Percentiles rank a stretch among this genome's conserved stretches.
Evolutionary conservation across 2,888 invertebrate species (phyloP).

Genomic region (Heliconius erato): DNA sequence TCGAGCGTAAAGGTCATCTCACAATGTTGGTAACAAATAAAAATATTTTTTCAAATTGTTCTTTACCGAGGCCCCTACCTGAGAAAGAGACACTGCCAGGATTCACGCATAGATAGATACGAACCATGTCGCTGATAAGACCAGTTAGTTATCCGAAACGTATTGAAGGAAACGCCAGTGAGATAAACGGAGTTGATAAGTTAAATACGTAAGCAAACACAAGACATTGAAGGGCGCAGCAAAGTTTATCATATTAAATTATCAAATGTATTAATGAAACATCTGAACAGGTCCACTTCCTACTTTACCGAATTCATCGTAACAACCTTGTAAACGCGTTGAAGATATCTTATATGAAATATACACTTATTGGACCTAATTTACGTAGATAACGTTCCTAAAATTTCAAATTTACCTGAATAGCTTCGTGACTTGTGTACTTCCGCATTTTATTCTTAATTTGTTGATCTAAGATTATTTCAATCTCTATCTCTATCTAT

Average conservation of each 20-base stretch:
- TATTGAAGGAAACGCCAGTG: slow-evolving; percentile 61
- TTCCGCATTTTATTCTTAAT: slow-evolving; percentile 6
- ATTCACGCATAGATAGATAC: slow-evolving; percentile 31
- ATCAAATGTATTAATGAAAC: slow-evolving; percentile 18
- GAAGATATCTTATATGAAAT: slow-evolving; percentile 26
- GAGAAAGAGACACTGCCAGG: slow-evolving; percentile 9
- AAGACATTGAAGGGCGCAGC: slow-evolving; percentile 41
- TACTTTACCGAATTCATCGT: slow-evolving; percentile 33
- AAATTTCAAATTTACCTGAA: neutral
- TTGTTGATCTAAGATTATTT: neutral
- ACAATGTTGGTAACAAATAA: slow-evolving; percentile 67
- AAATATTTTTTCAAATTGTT: slow-evolving; percentile 64
- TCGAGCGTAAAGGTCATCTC: slow-evolving; percentile 78
- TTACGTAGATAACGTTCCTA: neutral
- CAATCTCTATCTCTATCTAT: no score
- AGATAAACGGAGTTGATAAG: slow-evolving; percentile 58
- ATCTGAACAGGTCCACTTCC: slow-evolving; percentile 40
- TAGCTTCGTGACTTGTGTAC: neutral
- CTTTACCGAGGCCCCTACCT: slow-evolving; percentile 46
- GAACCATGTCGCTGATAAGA: slow-evolving; percentile 56
- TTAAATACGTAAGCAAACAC: slow-evolving; percentile 48
- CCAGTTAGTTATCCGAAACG: slow-evolving; percentile 59
- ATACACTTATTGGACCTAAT: neutral
- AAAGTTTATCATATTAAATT: slow-evolving; percentile 35
- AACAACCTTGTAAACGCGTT: slow-evolving; percentile 35